Conservation (phyloP, 2,113 vertebrate species). For the Toxostoma redivivum region DNA sequence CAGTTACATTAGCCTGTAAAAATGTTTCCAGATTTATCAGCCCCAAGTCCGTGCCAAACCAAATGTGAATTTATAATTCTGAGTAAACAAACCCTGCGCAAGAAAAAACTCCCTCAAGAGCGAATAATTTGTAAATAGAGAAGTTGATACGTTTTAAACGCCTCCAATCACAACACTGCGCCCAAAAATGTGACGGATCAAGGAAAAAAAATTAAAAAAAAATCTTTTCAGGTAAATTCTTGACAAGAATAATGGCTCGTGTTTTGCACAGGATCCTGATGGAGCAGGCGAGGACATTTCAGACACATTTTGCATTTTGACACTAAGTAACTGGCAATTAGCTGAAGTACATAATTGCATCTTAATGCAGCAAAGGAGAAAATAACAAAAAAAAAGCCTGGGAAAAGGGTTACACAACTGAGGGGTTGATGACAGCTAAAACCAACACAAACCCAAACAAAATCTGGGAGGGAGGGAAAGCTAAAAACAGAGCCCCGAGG, state of each 20-base stretch:
- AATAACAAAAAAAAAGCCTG: not conserved
- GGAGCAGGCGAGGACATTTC: not conserved
- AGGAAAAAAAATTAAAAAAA: not conserved
- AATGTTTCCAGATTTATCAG: slow-evolving; percentile 37
- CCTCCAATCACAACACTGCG: not conserved
- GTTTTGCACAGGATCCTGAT: not conserved
- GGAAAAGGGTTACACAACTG: not conserved
- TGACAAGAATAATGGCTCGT: not conserved
- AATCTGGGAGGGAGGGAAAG: not conserved
- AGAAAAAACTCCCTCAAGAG: not conserved
- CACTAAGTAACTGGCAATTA: slow-evolving; percentile 57
- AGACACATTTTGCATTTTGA: slow-evolving; percentile 50
- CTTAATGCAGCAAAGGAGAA: slow-evolving; percentile 42
- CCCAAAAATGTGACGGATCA: not conserved
- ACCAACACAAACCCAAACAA: not conserved
- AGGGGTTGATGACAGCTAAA: not conserved
- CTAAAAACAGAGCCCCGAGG: rapidly evolving
- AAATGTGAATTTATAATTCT: slow-evolving; percentile 45
- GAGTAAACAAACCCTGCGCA: slow-evolving; percentile 9
- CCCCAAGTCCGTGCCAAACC: slow-evolving; percentile 37
- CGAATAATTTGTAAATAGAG: not conserved
- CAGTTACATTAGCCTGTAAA: slow-evolving; percentile 51
- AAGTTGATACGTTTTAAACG: not conserved
- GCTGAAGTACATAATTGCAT: slow-evolving; percentile 45
- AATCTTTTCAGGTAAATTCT: not conserved